Percentiles rank a stretch among this genome's conserved stretches.
These are phyloP conservation scores for Crotalus helleri DNA, from an alignment of 2,113 vertebrate genomes.

Conservation along the genomic window DNA sequence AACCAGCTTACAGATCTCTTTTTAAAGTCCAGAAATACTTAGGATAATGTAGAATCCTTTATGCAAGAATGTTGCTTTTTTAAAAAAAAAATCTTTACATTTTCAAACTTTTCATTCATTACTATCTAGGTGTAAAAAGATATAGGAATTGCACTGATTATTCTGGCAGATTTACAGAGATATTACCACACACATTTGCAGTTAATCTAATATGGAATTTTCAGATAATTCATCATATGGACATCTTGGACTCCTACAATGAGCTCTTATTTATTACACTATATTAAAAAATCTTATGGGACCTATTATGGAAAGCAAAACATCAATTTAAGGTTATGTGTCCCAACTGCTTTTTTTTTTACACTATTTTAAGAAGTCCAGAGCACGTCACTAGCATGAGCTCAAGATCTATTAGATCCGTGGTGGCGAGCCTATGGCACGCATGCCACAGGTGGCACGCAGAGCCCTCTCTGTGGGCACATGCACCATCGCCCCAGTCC, in stretches of 20 bases:
- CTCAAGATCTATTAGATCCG: too few species aligned
- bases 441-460: too few species aligned
- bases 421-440: too few species aligned
- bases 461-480: too few species aligned
- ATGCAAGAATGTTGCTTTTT: neutral
- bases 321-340: too few species aligned
- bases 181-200: neutral
- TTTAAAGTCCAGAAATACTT: neutral
- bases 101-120: neutral
- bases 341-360: too few species aligned
- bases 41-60: neutral
- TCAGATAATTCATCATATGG: neutral
- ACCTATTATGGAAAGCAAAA: too few species aligned
- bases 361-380: too few species aligned
- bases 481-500: too few species aligned
- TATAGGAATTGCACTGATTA: neutral
- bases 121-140: neutral
- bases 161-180: neutral
- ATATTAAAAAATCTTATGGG: too few species aligned
- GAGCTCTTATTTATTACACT: neutral
- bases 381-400: too few species aligned
- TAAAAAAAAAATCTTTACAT: neutral
- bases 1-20: neutral
- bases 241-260: neutral
- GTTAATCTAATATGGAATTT: neutral